Evolutionary conservation across 1,140 invertebrate species (phyloP), one percentile per base, ranked within the genome.

Genomic region (Bombus fervidus): DNA sequence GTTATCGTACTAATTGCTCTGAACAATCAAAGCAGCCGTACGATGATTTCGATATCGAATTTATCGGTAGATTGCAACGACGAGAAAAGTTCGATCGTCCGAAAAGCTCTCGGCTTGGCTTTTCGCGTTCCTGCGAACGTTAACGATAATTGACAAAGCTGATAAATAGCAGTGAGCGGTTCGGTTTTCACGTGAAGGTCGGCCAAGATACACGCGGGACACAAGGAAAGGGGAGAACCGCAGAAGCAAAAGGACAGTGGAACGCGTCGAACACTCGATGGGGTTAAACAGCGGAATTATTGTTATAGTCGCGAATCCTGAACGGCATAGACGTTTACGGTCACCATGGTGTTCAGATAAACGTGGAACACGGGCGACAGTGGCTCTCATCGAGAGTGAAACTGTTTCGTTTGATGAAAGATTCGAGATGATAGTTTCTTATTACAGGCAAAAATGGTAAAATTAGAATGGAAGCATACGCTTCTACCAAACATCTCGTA

Each of bases 271-370:
- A 41, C 37, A 34, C 41, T 81, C 69, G 43, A 59, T 47, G 59
- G 77, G 78, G 83, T 62, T 86, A 87, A 87, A 85, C 75, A 73
- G 66, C 79, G 73, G 78, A 86, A 87, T 87, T 87, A 87, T 86
- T 85, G 86, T 85, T 86, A 85, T 64, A 83, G 66, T 76, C 78
- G 79, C 66, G 77, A 81, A 43, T 86, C 78, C 37, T 69, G 57
- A 62, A 75, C 79, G 79, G 71, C 34, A 25, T 66, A 59, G 62
- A 81, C 79, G 81, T 86, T 81, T 74, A 85, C 77, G 77, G 83
- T 47, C 53, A 66, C 69, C 78, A 43, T 74, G 59, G 79, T 43
- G 78, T 72, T 62, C 79, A 81, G 84, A 86, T 86, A 86, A 86
- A 75, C 84, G 69, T 34, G 62, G 43, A 37, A 66, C 69, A 25